These are phyloP conservation scores for Columba livia DNA, from an alignment of 2,113 vertebrate genomes.

Conservation along the genomic window DNA sequence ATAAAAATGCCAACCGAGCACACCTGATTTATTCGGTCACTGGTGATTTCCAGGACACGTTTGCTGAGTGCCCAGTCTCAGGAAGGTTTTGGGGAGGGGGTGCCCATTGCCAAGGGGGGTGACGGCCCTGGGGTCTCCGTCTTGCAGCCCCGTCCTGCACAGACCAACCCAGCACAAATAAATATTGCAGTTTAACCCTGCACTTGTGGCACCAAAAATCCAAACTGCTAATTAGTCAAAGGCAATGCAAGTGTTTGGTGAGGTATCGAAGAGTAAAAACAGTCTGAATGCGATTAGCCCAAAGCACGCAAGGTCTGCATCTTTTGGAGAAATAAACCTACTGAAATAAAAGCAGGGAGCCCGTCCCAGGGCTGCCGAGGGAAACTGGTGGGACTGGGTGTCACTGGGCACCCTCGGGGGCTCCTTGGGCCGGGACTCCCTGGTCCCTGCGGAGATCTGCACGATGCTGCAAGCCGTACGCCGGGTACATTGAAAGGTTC, in stretches of 20 bases:
- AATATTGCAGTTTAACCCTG: fast-evolving
- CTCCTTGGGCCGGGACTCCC: fast-evolving
- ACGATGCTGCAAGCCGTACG: not conserved
- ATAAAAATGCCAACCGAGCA: not conserved
- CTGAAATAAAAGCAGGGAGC: not conserved
- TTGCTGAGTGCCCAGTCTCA: fast-evolving
- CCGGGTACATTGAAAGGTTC: not conserved
- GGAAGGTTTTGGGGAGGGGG: not conserved
- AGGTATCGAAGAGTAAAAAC: fast-evolving
- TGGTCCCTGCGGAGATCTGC: not conserved
- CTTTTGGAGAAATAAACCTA: not conserved
- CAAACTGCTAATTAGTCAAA: not conserved
- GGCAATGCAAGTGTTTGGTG: not conserved
- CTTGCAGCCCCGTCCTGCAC: too few species aligned
- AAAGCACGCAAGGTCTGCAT: not conserved
- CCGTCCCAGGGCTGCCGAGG: fast-evolving
- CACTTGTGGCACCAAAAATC: not conserved
- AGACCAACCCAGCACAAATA: not conserved
- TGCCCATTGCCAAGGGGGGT: too few species aligned
- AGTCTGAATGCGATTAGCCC: fast-evolving
- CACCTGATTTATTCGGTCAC: not conserved
- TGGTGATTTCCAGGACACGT: not conserved
- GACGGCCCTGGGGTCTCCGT: too few species aligned
- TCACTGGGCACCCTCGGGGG: not conserved
- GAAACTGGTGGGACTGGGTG: fast-evolving